These are phyloP conservation scores for Chloroclysta siterata DNA, from an alignment of 2,888 invertebrate species.

Conservation along the genomic window DNA sequence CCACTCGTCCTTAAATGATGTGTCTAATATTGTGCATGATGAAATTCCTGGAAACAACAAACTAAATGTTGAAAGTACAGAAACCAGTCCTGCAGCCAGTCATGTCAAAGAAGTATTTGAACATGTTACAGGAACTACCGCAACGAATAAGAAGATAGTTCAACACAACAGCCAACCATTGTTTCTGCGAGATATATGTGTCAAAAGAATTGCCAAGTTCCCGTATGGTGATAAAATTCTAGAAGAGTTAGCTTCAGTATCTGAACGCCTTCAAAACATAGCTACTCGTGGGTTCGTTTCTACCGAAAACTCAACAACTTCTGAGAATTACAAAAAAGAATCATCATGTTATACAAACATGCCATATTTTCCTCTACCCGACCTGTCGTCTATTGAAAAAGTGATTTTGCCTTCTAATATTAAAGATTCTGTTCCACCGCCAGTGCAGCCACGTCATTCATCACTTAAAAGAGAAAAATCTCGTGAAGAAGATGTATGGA, in stretches of 20 bases:
- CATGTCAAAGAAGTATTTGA: conserved; percentile 78
- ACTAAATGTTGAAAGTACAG: conserved; percentile 41
- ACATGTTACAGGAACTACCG: conserved; percentile 65
- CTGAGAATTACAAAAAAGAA: conserved; percentile 35
- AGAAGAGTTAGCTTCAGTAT: conserved; percentile 88
- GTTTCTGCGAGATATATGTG: conserved; percentile 87
- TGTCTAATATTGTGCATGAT: conserved; percentile 83
- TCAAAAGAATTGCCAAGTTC: conserved; percentile 86
- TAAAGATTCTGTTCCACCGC: conserved; percentile 65
- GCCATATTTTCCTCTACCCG: conserved; percentile 77
- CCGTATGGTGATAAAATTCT: conserved; percentile 89
- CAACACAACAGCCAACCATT: conserved; percentile 61
- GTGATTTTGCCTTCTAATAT: conserved; percentile 60
- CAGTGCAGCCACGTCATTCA: conserved; percentile 73
- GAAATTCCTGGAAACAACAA: conserved; percentile 57
- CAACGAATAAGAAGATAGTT: conserved; percentile 44
- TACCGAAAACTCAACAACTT: conserved; percentile 33
- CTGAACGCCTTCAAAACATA: conserved; percentile 80
- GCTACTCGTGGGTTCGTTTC: conserved; percentile 50
- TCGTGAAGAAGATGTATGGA: conserved; percentile 80
- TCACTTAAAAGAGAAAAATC: conserved; percentile 66
- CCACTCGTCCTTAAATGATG: conserved; percentile 85
- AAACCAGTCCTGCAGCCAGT: conserved; percentile 50
- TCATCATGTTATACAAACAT: conserved; percentile 52
- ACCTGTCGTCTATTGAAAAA: conserved; percentile 75